Evolutionary conservation across 2,888 invertebrate genomes (phyloP), one percentile per base, ranked within the genome.

Genomic region (Clitarchus hookeri): DNA sequence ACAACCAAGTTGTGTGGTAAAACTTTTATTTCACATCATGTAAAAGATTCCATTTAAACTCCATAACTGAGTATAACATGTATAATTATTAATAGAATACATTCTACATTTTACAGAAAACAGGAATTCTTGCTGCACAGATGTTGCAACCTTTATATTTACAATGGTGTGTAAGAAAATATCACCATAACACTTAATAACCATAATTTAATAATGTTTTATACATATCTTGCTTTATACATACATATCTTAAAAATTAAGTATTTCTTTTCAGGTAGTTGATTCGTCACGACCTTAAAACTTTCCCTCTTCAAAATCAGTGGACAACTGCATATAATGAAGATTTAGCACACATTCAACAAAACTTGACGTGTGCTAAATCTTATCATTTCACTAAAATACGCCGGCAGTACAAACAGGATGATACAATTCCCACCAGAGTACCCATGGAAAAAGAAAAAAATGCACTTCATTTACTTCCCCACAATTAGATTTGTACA

Each of bases 141-240:
- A 86, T 88, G 87, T 85, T 86, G 87, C 85, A 79, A 87, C 88
- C 88, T 88, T 83, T 88, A 88, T 88, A 88, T 88, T 86, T 87
- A 88, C 88, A 88, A 86, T 86, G 82, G 82, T 88, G 88, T 87
- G 88, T 88, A 88, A 88, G 88, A 88, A 88, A 88, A 88, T 88
- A 88, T 88, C 88, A 87, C 88, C 88, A 88, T 82, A 86, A 86
- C 85, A 87, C 80, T 84, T 84, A 88, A 84, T 53, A 78, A 54
- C 80, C 80, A 83, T 84, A 79, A 84, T 85, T 86, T 82, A 78
- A 87, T 84, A 87, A 83, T 44, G 80, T 84, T 85, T 80, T 85
- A 77, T 85, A 77, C 80, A 85, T 44, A 65, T 84, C 13, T 36
- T 84, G 77, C 65, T 82, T 82, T 82, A 82, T 82, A 44, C 82